Conservation (phyloP, 2,888 invertebrate species). For the Geotrupes spiniger region DNA sequence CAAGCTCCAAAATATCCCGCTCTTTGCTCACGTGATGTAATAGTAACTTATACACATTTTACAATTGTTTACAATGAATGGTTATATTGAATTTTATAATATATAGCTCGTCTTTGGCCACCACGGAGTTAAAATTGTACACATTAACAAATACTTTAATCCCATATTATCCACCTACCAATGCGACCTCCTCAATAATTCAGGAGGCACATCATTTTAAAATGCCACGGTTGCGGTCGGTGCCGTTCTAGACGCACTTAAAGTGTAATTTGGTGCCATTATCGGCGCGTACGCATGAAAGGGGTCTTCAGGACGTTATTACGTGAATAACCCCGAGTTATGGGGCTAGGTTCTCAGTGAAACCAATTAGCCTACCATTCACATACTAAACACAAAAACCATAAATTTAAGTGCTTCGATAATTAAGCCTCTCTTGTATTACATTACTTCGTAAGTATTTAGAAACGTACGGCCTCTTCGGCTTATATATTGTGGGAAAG, state of each 20-base stretch:
- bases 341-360: constrained; percentile 2
- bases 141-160: no score
- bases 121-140: no score
- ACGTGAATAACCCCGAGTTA: constrained; percentile 7
- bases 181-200: not conserved
- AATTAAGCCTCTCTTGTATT: constrained; percentile 2
- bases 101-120: no score
- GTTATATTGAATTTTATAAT: no score
- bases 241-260: not conserved
- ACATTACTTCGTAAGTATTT: not conserved
- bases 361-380: constrained; percentile 5
- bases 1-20: no score
- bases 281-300: not conserved
- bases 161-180: no score
- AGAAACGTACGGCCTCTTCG: no score
- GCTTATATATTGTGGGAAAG: no score
- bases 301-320: constrained; percentile 1
- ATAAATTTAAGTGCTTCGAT: constrained; percentile 6
- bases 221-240: not conserved
- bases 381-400: constrained; percentile 7
- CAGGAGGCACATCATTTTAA: constrained; percentile 2
- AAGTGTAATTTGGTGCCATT: constrained; percentile 6
- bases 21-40: no score
- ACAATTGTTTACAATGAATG: no score
- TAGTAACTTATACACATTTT: no score